Conservation (phyloP, 1,140 invertebrate species). For the Heliconius melpomene region DNA sequence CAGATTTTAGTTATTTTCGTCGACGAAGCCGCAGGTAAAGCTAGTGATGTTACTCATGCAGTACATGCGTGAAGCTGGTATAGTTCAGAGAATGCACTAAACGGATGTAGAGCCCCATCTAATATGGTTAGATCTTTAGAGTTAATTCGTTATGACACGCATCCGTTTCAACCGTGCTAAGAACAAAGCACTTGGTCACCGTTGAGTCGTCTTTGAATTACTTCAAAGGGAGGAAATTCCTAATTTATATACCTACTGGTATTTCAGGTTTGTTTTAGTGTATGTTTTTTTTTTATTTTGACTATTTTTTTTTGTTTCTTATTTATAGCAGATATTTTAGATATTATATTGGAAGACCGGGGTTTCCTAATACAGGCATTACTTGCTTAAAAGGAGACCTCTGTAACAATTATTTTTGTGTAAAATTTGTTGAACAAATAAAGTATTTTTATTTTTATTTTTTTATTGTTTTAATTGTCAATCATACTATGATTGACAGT, state of each 20-base stretch:
- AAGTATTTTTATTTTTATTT: too few relatives aligned
- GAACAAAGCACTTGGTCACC: slow-evolving; percentile 30
- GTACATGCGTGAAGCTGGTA: neutral
- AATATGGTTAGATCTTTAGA: slow-evolving; percentile 13
- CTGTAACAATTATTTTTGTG: too few relatives aligned
- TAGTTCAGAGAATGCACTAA: neutral
- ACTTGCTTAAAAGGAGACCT: too few relatives aligned
- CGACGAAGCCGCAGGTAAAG: too few relatives aligned
- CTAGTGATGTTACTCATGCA: too few relatives aligned
- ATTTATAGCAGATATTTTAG: too few relatives aligned
- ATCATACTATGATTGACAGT: too few relatives aligned
- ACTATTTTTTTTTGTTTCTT: neutral
- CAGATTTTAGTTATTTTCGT: too few relatives aligned
- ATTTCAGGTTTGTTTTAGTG: neutral
- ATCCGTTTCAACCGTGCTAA: slow-evolving; percentile 36
- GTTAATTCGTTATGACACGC: slow-evolving; percentile 44
- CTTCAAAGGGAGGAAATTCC: slow-evolving; percentile 18
- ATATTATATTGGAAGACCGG: too few relatives aligned
- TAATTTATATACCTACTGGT: neutral
- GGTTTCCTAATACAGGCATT: too few relatives aligned
- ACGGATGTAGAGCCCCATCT: neutral
- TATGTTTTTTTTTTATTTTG: neutral
- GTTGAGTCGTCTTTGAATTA: slow-evolving; percentile 12
- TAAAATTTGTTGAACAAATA: too few relatives aligned
- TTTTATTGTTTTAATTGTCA: too few relatives aligned